These are phyloP conservation scores for Agrochola lota DNA, from an alignment of 2,888 invertebrate species.

Conservation along the genomic window DNA sequence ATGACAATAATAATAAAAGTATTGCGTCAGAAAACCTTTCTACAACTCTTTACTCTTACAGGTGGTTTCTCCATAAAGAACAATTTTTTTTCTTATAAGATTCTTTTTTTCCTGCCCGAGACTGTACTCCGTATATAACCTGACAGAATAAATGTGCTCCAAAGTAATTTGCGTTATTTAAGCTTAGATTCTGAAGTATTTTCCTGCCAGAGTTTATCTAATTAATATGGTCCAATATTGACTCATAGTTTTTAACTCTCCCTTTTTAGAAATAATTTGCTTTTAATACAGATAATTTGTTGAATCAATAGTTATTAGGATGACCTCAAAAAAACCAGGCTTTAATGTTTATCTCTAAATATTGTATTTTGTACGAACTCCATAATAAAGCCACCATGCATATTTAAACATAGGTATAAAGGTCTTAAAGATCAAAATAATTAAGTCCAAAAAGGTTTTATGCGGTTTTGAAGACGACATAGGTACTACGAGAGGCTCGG, in stretches of 20 bases:
- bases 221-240: not conserved
- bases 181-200: not conserved
- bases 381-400: no score
- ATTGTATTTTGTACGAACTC: not conserved
- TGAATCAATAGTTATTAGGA: not conserved
- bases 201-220: not conserved
- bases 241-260: not conserved
- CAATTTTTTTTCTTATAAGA: not conserved
- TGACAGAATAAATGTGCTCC: not conserved
- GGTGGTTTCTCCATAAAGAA: not conserved
- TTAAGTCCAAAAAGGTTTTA: no score
- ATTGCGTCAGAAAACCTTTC: slow-evolving; percentile 42
- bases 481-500: no score
- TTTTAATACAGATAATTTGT: not conserved
- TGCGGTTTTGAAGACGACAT: no score
- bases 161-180: no score
- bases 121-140: not conserved
- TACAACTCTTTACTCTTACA: no score
- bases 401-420: no score
- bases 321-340: not conserved
- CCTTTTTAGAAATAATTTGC: no score
- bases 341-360: not conserved
- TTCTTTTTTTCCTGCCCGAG: slow-evolving; percentile 3
- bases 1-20: slow-evolving; percentile 3
- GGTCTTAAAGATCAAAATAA: no score